Base-by-base conservation (phyloP, 2,113 vertebrate genomes). In the Xiphorhynchus elegans region DNA sequence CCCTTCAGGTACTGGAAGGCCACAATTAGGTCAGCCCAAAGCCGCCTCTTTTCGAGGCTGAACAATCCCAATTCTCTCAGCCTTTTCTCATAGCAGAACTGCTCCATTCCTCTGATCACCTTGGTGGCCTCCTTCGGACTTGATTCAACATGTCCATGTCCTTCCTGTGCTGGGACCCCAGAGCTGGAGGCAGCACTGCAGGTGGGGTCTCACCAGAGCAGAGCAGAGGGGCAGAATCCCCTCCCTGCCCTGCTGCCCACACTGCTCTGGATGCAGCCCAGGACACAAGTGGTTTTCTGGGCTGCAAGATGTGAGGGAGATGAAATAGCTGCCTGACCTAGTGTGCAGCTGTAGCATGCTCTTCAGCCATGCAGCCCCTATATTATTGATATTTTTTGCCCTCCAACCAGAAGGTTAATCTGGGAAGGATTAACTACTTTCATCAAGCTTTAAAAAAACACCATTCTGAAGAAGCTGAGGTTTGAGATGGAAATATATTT, bases 281-380 rank as follows among this genome's bases (percentile, higher is more conserved):
- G n/a, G n/a, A 59, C n/a, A 59, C 21, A 9, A 15, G n/a, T 14
- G 23, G 14, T 16, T 59, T 40, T 35, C n/a, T 35, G n/a, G 58
- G n/a, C n/a, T 60, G 23, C 23, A 60, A 64, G 15, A 47, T n/a
- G 17, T 49, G 40, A 52, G 17, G 6, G 6, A 35, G 10, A 39
- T n/a, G 14, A 79, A 79, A 56, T 31, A 73, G 19, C 10, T 73
- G 20, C 24, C 40, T 67, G 53, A 26, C 26, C 17, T n/a, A 56
- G 6, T 0, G 1, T 50, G 66, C 20, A 77, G 18, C 17, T 49
- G 19, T 11, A n/a, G 5, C 2, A 0, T 35, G 53, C 17, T 83
- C 82, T 17, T n/a, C 72, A 60, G 13, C 31, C 49, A 31, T 11
- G 10, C 42, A 39, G 1, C n/a, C 37, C 16, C 25, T 58, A 19